A percentile compares a stretch with the other conserved stretches of the same genome.
Evolutionary conservation across 2,888 invertebrate species (phyloP).

Genomic region (Xanthorhoe designata): DNA sequence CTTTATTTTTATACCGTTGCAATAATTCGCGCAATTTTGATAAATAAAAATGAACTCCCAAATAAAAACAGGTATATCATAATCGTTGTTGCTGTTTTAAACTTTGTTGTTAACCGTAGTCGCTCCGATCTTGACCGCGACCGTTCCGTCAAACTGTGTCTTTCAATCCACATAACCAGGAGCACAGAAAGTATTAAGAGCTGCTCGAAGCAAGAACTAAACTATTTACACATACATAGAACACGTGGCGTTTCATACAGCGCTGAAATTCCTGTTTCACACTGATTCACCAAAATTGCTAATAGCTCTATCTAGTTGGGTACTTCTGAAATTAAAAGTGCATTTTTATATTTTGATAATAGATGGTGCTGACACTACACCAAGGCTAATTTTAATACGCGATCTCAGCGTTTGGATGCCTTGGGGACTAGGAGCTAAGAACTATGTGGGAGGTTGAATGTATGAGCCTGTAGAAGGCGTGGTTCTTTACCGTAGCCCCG

Average conservation of each 20-base stretch:
- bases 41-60: no score
- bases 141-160: background rate
- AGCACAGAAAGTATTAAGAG: background rate
- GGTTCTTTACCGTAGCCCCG: conserved; percentile 8
- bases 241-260: background rate
- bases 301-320: background rate
- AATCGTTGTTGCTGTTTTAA: no score
- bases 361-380: conserved; percentile 6
- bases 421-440: conserved; percentile 12
- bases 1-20: no score
- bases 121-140: background rate
- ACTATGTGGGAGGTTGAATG: background rate
- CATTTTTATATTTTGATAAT: background rate
- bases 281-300: no score
- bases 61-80: no score
- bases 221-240: no score
- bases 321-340: background rate
- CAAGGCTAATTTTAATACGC: background rate
- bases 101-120: background rate
- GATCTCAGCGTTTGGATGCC: conserved; percentile 15
- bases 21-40: no score
- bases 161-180: conserved; percentile 13
- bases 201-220: background rate
- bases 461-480: conserved; percentile 2
- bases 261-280: no score